phyloP scores from a whole-genome alignment of 2,797 vertebrate species.

The Leuciscus waleckii region DNA sequence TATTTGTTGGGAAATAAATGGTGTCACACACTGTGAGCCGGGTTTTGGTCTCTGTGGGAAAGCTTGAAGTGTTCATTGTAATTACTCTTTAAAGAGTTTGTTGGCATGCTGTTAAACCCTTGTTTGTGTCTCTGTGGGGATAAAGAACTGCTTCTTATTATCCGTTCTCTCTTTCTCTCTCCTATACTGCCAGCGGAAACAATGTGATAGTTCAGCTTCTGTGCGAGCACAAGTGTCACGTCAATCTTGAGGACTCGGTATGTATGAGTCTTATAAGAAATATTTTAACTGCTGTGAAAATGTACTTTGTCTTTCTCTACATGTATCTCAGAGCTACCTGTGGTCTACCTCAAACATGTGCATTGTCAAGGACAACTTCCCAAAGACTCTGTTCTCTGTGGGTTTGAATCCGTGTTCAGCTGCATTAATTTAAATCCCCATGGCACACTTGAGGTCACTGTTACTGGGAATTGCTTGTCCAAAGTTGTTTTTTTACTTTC shows the following conservation, averaged over 20 bases:
- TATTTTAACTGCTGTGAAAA: slow-evolving; percentile 2
- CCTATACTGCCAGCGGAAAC: slow-evolving; percentile 82
- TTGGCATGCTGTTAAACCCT: slow-evolving; percentile 1
- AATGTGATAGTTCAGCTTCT: slow-evolving; percentile 85
- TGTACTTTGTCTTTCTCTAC: background rate
- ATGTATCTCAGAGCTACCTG: slow-evolving; percentile 30
- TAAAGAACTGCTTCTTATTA: slow-evolving; percentile 24
- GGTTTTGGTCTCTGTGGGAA: slow-evolving; percentile 27
- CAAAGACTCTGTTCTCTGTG: slow-evolving; percentile 37
- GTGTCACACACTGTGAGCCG: slow-evolving; percentile 5
- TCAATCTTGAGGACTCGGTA: slow-evolving; percentile 90
- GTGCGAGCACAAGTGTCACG: slow-evolving; percentile 86
- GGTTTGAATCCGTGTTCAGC: slow-evolving; percentile 31
- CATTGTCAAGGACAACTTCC: slow-evolving; percentile 34
- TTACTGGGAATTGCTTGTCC: slow-evolving; percentile 42
- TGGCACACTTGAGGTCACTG: slow-evolving; percentile 55
- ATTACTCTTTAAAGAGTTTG: slow-evolving; percentile 31
- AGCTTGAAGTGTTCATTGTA: slow-evolving; percentile 17
- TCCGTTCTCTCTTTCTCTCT: slow-evolving; percentile 47
- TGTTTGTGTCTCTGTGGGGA: slow-evolving; percentile 1
- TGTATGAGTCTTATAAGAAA: slow-evolving; percentile 66
- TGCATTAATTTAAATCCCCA: slow-evolving; percentile 41
- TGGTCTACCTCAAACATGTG: slow-evolving; percentile 46
- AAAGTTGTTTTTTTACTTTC: background rate
- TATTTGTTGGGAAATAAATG: background rate